phyloP scores from a whole-genome alignment of 2,113 vertebrate species.

The Lonchura striata region DNA sequence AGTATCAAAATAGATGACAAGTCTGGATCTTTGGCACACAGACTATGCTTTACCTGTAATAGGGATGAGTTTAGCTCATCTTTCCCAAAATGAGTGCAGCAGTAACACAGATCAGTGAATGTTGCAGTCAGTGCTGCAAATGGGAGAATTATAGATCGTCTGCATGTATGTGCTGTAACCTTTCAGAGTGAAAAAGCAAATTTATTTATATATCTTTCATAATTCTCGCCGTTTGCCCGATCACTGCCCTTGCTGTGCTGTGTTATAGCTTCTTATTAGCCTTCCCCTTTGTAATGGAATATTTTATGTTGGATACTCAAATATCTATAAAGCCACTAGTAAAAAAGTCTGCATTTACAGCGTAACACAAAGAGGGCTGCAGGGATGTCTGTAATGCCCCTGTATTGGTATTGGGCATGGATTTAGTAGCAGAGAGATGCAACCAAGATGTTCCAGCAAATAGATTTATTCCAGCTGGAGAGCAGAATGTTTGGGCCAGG shows the following conservation, averaged over 20 bases:
- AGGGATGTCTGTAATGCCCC: background rate
- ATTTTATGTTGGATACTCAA: slow-evolving; percentile 61
- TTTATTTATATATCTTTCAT: slow-evolving; percentile 52
- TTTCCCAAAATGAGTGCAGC: background rate
- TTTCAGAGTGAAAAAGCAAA: slow-evolving; percentile 42
- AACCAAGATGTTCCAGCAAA: background rate
- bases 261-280: slow-evolving; percentile 54
- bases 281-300: slow-evolving; percentile 52
- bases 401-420: background rate
- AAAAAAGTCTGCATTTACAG: slow-evolving; percentile 43
- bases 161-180: slow-evolving; percentile 23
- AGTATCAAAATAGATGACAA: slow-evolving; percentile 2
- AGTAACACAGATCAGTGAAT: slow-evolving; percentile 12
- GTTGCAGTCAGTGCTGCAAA: slow-evolving; percentile 13
- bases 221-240: slow-evolving; percentile 18
- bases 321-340: slow-evolving; percentile 49
- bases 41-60: background rate
- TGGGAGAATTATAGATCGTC: slow-evolving; percentile 9
- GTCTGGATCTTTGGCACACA: background rate
- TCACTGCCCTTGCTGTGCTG: slow-evolving; percentile 46
- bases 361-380: background rate
- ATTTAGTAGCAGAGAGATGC: background rate
- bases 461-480: background rate
- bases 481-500: background rate
- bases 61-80: background rate